These are phyloP conservation scores for Cygnus atratus DNA, from an alignment of 2,113 vertebrate genomes.

Conservation along the genomic window DNA sequence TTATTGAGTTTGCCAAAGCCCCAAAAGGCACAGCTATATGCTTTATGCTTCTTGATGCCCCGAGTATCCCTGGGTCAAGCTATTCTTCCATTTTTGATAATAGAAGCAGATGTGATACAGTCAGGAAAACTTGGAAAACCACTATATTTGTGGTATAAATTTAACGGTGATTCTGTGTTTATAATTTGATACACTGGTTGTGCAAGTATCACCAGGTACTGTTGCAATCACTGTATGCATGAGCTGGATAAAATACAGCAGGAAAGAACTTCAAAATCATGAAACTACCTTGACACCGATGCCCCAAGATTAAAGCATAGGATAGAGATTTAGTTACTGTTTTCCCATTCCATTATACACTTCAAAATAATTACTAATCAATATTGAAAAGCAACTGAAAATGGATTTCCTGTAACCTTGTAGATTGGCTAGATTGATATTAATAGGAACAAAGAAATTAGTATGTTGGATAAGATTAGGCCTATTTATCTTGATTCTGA, in stretches of 20 bases:
- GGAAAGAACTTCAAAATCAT: neutral
- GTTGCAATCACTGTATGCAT: neutral
- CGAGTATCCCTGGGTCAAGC: neutral
- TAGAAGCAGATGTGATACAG: neutral
- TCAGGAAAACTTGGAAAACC: neutral
- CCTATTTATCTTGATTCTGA: neutral
- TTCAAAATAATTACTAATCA: conserved; percentile 25
- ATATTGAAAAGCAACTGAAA: conserved; percentile 16
- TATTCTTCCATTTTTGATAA: neutral
- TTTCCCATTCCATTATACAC: neutral
- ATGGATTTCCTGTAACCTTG: neutral
- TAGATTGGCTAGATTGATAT: neutral
- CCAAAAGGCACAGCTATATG: neutral
- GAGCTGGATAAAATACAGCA: neutral
- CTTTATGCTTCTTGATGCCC: neutral
- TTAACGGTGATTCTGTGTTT: neutral
- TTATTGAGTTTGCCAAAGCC: neutral
- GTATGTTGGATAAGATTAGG: neutral
- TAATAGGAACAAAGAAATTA: conserved; percentile 20
- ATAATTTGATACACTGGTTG: neutral
- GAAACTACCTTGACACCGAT: neutral
- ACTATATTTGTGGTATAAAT: neutral
- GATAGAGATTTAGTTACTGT: neutral
- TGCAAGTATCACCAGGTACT: neutral
- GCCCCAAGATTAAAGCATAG: neutral